These are phyloP conservation scores for Chaetodon trifasciatus DNA, from an alignment of 2,797 vertebrate genomes.

Conservation along the genomic window DNA sequence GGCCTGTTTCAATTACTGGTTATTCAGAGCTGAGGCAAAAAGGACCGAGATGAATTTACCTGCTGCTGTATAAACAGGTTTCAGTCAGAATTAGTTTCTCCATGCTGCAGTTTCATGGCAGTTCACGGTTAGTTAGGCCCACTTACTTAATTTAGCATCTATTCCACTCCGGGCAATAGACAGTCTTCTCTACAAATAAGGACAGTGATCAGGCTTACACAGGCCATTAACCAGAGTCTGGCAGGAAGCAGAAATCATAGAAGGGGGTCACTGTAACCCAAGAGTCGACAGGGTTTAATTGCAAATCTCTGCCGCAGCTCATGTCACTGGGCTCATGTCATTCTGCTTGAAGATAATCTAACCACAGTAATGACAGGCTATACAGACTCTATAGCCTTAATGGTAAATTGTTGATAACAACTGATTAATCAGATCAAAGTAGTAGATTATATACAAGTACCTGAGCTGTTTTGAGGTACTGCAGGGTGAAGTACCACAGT, in stretches of 20 bases:
- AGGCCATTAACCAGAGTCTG: conserved; percentile 4
- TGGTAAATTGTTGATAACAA: background rate
- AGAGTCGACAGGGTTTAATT: background rate
- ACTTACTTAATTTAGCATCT: conserved; percentile 16
- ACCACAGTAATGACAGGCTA: background rate
- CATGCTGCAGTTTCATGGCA: background rate
- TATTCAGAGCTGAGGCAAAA: conserved; percentile 5
- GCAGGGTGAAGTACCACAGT: conserved; percentile 96
- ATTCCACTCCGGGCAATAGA: background rate
- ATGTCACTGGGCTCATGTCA: background rate
- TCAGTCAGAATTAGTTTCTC: background rate
- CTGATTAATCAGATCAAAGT: rapidly evolving
- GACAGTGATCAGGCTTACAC: background rate
- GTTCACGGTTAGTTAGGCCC: background rate
- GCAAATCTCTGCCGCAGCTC: background rate
- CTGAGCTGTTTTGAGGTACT: conserved; percentile 93
- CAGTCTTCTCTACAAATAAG: background rate
- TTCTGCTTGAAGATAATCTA: background rate
- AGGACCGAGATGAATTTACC: background rate
- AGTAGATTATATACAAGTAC: conserved; percentile 47
- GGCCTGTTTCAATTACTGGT: background rate
- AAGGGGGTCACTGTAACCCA: background rate
- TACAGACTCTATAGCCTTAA: background rate
- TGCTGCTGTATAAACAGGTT: background rate
- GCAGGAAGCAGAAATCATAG: background rate